These are phyloP conservation scores for Phrynosoma platyrhinos DNA, from an alignment of 2,113 vertebrate genomes.

Conservation along the genomic window DNA sequence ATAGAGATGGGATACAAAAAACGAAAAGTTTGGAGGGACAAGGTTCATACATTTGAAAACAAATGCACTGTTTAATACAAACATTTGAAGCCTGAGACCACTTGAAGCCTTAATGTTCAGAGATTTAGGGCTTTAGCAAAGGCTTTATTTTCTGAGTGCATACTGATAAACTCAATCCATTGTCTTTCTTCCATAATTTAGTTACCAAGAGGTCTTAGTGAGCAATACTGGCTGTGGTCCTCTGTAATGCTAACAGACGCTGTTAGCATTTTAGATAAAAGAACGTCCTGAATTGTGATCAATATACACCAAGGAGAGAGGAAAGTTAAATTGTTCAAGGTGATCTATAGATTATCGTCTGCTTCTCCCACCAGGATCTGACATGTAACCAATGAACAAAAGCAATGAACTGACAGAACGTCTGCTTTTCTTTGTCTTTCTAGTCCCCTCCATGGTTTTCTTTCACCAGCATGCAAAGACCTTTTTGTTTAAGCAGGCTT, in stretches of 20 bases:
- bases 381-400: conserved; percentile 24
- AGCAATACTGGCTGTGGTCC: neutral
- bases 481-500: too few relatives aligned
- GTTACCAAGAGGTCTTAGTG: conserved; percentile 8
- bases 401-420: neutral
- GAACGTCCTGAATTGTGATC: conserved; percentile 3
- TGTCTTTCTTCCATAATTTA: neutral
- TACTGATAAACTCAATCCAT: neutral
- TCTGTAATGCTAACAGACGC: conserved; percentile 9
- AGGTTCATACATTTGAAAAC: neutral
- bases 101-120: neutral
- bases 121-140: neutral
- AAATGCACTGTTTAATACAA: neutral
- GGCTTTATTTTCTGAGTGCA: neutral
- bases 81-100: neutral
- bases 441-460: neutral
- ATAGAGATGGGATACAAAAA: neutral
- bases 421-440: neutral
- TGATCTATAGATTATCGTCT: conserved; percentile 22
- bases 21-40: neutral
- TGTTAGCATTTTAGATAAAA: conserved; percentile 41
- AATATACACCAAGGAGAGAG: conserved; percentile 21
- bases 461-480: too few relatives aligned
- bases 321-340: conserved; percentile 11
- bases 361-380: neutral